Evolutionary conservation across 2,888 invertebrate species (phyloP), one percentile per base, ranked within the genome.

Genomic region (Nomada ferruginata): DNA sequence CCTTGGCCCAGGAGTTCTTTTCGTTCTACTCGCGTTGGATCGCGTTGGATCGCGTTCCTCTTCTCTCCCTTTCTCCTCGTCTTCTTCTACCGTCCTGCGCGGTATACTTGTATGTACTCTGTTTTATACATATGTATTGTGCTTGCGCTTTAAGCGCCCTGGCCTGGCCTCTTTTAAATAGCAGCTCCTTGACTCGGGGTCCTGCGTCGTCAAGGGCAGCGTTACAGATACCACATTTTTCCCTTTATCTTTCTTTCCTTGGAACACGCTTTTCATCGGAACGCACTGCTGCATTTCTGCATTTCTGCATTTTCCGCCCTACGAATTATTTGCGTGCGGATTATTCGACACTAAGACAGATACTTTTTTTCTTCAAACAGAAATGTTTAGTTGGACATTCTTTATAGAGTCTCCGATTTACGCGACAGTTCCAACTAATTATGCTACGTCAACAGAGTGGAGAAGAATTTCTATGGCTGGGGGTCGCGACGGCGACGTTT

Each of bases 1-100:
- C 92, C 87, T 86, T 91, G 92, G 92, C 92, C 91, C 90, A 85
- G 85, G 87, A 90, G 69, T 89, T 91, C 89, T 90, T 90, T 90
- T 86, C 87, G 86, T 91, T 89, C 86, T 91, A 87, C 83, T 91
- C 78, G 87, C 29, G 70, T 79, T 76, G 85, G 83, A 87, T 91
- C 78, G 87, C 29, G 70, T 79, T 76, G 85, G 83, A 87, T 86
- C 89, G 88, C 88, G 87, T 83, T 88, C 83, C 86, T 86, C 76
- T 74, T 79, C 72, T 64, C 66, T 66, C 75, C 80, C 73, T 65
- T 59, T 61, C 80, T 66, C 61, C 75, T 74, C 71, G 75, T 73
- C 55, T 75, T 79, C 83, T 68, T 83, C 77, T 78, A 76, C 73
- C 78, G 72, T 69, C 60, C 79, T 86, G 79, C 82, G 76, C 82